These are phyloP conservation scores for Anarrhichthys ocellatus DNA, from an alignment of 2,113 vertebrate genomes.

Conservation along the genomic window DNA sequence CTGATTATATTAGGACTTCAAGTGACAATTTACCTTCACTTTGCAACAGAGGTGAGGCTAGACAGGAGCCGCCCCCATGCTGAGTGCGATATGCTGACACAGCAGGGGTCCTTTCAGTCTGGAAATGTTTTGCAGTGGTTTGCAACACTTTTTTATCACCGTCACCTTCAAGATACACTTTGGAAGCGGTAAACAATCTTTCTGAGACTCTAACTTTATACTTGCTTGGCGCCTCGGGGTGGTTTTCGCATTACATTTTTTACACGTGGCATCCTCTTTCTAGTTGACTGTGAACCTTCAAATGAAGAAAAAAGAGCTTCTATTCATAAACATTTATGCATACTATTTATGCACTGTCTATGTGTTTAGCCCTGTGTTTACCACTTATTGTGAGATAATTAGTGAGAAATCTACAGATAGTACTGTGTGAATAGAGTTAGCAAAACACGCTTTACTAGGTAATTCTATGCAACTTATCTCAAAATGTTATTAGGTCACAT, in stretches of 20 bases:
- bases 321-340: background rate
- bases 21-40: background rate
- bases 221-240: background rate
- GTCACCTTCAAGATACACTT: background rate
- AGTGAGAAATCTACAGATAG: background rate
- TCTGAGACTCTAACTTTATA: background rate
- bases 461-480: background rate
- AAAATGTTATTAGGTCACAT: background rate
- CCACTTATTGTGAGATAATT: background rate
- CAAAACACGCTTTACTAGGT: background rate
- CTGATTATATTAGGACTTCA: constrained; percentile 9
- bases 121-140: constrained; percentile 15
- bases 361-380: background rate
- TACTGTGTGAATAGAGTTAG: background rate
- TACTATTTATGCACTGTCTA: background rate
- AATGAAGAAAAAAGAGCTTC: background rate
- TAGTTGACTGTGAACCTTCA: background rate
- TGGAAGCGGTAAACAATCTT: background rate
- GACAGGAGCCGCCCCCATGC: constrained; percentile 4
- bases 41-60: constrained; percentile 17
- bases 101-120: constrained; percentile 18
- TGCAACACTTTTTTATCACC: background rate
- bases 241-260: background rate
- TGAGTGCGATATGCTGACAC: constrained; percentile 34
- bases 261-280: background rate